These are phyloP conservation scores for Orthonyx spaldingii DNA, from an alignment of 2,113 vertebrate species.

Conservation along the genomic window DNA sequence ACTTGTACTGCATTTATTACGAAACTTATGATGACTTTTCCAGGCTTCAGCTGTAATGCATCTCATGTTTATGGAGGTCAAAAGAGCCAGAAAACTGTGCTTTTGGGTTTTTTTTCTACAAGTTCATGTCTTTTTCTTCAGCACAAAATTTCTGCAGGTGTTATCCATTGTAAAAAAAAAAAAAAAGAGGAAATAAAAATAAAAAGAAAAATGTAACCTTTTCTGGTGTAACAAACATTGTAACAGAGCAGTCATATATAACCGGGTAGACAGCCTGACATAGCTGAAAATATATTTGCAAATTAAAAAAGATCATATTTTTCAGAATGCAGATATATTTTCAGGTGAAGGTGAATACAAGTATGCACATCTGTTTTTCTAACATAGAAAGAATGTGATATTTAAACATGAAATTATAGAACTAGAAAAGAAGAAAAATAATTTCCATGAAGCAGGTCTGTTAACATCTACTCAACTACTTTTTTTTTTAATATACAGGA, in stretches of 20 bases:
- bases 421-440: not conserved
- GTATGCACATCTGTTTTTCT: not conserved
- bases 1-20: not conserved
- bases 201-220: not conserved
- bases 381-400: not conserved
- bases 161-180: not conserved
- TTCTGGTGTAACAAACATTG: not conserved
- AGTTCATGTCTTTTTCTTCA: not conserved
- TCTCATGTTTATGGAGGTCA: conserved; percentile 20
- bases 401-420: not conserved
- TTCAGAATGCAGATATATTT: not conserved
- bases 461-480: not conserved
- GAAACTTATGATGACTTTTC: conserved; percentile 1
- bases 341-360: not conserved
- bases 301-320: not conserved
- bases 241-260: not conserved
- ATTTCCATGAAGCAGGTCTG: not conserved
- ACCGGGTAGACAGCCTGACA: not conserved
- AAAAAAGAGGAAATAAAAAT: not conserved
- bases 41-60: not conserved
- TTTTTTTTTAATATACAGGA: not conserved
- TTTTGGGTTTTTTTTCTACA: not conserved
- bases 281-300: not conserved
- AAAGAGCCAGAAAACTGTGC: not conserved
- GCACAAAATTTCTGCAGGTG: not conserved